phyloP scores from a whole-genome alignment of 2,797 vertebrate genomes.

The Hapalemur alaotrensis region DNA sequence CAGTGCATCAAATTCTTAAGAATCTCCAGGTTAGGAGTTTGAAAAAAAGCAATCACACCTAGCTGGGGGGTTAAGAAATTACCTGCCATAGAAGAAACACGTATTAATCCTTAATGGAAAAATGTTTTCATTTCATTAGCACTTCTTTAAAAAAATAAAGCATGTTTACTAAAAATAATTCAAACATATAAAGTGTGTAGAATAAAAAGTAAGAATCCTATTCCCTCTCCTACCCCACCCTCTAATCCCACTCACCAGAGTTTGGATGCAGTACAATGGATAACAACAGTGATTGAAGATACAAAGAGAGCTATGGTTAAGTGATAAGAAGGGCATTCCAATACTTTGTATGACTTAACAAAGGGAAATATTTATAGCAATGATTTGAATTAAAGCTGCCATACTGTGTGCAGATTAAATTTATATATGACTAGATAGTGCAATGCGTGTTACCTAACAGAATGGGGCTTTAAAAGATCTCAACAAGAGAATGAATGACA shows the following conservation, averaged over 20 bases:
- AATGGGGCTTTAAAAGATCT: background rate
- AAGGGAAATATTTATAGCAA: background rate
- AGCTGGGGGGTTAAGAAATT: background rate
- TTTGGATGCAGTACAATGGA: background rate
- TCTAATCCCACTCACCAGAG: background rate
- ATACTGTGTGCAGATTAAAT: background rate
- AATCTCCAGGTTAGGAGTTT: background rate
- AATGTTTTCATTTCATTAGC: background rate
- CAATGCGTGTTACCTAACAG: background rate
- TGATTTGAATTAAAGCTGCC: background rate
- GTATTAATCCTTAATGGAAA: background rate
- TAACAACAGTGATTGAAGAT: background rate
- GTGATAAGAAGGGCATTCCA: background rate
- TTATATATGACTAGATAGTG: background rate
- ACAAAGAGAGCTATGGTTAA: background rate
- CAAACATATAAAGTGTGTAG: background rate
- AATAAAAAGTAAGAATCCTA: slow-evolving; percentile 14
- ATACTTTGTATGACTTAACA: background rate
- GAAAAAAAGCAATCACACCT: background rate
- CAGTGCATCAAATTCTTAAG: background rate
- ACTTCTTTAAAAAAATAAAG: background rate
- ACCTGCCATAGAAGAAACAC: background rate
- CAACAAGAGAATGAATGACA: background rate
- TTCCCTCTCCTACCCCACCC: background rate
- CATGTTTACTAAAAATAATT: background rate